These are phyloP conservation scores for Ophion obscuratus DNA, from an alignment of 2,888 invertebrate genomes.

Conservation along the genomic window DNA sequence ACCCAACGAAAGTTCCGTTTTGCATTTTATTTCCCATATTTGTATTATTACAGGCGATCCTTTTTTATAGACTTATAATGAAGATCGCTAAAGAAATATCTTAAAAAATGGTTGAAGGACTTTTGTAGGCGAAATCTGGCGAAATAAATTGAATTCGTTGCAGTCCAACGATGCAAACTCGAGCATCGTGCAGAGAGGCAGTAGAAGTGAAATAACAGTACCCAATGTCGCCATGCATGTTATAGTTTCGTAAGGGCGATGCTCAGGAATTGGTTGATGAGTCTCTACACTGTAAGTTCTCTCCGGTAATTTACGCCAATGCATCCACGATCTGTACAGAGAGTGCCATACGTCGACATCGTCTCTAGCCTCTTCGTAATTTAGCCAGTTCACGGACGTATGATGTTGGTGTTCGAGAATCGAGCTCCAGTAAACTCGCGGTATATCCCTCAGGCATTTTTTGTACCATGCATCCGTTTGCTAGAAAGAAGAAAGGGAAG, in stretches of 20 bases:
- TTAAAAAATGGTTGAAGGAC: too few species aligned
- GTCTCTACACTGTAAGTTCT: slow-evolving; percentile 34
- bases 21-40: too few species aligned
- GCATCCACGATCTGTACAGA: slow-evolving; percentile 73
- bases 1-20: too few species aligned
- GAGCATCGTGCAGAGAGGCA: too few species aligned
- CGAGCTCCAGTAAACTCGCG: slow-evolving; percentile 68
- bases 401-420: slow-evolving; percentile 72
- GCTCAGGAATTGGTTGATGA: slow-evolving; percentile 62
- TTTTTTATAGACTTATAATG: too few species aligned
- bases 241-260: slow-evolving; percentile 67
- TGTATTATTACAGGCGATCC: too few species aligned
- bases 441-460: slow-evolving; percentile 74
- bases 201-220: slow-evolving; percentile 44
- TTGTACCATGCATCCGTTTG: slow-evolving; percentile 72
- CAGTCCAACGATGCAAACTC: too few species aligned
- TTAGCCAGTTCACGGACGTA: slow-evolving; percentile 18
- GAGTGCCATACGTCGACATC: slow-evolving; percentile 69
- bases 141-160: too few species aligned
- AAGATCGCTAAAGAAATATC: too few species aligned
- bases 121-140: too few species aligned
- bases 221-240: slow-evolving; percentile 72
- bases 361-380: slow-evolving; percentile 60
- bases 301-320: slow-evolving; percentile 69
- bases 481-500: slow-evolving; percentile 53